Base-by-base conservation (phyloP, 2,797 vertebrate species). In the Pterois miles region DNA sequence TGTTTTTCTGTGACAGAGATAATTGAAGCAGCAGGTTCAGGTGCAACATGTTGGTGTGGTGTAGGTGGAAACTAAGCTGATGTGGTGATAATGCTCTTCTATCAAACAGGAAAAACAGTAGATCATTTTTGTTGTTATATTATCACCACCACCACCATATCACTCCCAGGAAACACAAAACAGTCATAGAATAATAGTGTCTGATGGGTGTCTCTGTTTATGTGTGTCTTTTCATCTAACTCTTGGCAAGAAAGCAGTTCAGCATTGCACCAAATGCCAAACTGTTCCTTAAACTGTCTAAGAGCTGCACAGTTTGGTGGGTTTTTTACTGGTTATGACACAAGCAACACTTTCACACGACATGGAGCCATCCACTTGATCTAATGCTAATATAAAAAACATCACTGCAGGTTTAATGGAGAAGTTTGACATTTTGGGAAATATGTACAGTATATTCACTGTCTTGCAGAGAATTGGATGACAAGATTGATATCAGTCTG, bases 31-130 rank as follows among this genome's bases (percentile, higher is more conserved):
- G 67, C 58, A 67, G 46, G 34, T 74, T 43, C 38, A n/a, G n/a
- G 20, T 20, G 4, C 31, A 25, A 6, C 31, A 25, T 65, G 25
- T 59, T 12, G 23, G 8, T 34, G 13, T 50, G 29, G 13, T 20
- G 38, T 54, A 29, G 34, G 22, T 48, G 34, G 65, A 70, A 60
- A 36, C 71, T 36, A 46, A 25, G 38, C 60, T 33, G 38, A 25
- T 68, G 69, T 33, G 52, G 14, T 43, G 68, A 67, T 60, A 78
- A 29, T 27, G 27, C 22, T 53, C 23, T 11, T 34, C 16, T 29
- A 20, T 18, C 22, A 71, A 74, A 66, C 73, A 84, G 71, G 71
- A 72, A 65, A 71, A 71, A 52, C 14, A 25, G 27, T 20, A 22
- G 23, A 43, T 59, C 18, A 1, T 60, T 65, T 33, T 74, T 75